A percentile compares a stretch with the other conserved stretches of the same genome.
Conservation (phyloP, 2,888 invertebrate species). For the Thera britannica region DNA sequence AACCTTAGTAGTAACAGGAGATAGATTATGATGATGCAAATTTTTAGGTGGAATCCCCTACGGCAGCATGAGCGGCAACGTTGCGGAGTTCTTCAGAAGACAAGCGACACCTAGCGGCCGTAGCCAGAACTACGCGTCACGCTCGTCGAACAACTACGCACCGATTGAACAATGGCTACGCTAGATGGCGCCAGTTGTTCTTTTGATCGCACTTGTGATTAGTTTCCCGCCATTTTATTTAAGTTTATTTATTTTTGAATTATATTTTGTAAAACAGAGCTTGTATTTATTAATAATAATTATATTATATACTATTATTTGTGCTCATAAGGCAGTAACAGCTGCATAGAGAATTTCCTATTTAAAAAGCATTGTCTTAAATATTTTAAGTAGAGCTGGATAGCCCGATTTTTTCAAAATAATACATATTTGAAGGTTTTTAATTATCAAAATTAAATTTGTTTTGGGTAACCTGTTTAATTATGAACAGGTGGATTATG, state of each 20-base stretch:
- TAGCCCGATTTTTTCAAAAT: no score
- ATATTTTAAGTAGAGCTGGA: no score
- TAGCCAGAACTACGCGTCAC: slow-evolving; percentile 44
- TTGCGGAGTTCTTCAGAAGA: slow-evolving; percentile 75
- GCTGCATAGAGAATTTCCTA: no score
- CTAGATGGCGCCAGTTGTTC: slow-evolving; percentile 56
- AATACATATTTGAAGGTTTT: no score
- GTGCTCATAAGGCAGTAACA: no score
- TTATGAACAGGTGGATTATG: no score
- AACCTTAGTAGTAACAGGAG: no score
- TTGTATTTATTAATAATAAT: no score
- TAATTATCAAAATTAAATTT: no score
- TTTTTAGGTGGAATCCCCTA: slow-evolving; percentile 86
- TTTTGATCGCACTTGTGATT: background rate
- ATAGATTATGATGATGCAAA: background rate
- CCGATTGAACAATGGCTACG: slow-evolving; percentile 69
- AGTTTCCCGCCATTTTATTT: slow-evolving; percentile 12
- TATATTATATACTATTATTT: no score
- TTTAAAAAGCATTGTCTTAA: no score
- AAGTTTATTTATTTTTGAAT: slow-evolving; percentile 9
- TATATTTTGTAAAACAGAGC: background rate
- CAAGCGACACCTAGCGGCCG: slow-evolving; percentile 61
- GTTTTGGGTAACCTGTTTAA: no score
- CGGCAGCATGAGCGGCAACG: slow-evolving; percentile 85
- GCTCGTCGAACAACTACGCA: slow-evolving; percentile 53